Evolutionary conservation across 1,140 invertebrate species (phyloP).

Genomic region (Pogonomyrmex barbatus): DNA sequence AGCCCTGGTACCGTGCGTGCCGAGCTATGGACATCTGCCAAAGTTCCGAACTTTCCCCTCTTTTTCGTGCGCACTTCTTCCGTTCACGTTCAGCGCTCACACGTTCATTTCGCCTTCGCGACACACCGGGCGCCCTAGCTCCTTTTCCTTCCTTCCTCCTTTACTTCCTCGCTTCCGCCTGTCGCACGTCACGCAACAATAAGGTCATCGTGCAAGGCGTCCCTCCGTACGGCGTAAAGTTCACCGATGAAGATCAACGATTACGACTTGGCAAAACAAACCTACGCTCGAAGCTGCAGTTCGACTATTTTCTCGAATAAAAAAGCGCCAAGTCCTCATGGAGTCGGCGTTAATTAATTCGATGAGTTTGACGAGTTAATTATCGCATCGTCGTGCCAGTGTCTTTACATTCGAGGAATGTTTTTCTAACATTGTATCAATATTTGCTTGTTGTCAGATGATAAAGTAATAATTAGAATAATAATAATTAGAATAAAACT

Average conservation of each 20-base stretch:
- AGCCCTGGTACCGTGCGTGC: constrained; percentile 40
- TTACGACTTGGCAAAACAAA: constrained; percentile 39
- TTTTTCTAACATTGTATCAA: neutral
- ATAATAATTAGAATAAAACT: too few relatives aligned
- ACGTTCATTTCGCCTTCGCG: constrained; percentile 43
- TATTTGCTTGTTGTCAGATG: too few relatives aligned
- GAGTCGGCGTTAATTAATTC: constrained; percentile 1
- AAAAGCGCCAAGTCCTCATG: neutral
- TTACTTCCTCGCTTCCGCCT: constrained; percentile 77
- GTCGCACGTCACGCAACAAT: constrained; percentile 77
- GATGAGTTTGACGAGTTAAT: neutral
- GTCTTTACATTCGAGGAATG: neutral
- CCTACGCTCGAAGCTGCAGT: neutral
- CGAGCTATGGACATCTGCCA: constrained; percentile 69
- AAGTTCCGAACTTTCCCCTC: constrained; percentile 73
- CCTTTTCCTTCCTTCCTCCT: constrained; percentile 69
- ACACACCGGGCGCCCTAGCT: constrained; percentile 45
- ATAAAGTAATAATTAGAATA: too few relatives aligned
- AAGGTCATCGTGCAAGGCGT: constrained; percentile 73
- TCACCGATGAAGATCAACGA: neutral
- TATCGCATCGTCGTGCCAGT: neutral
- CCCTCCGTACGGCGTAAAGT: constrained; percentile 22
- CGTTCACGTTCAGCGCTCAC: constrained; percentile 55
- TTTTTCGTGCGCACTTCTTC: constrained; percentile 64
- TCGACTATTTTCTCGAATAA: neutral